These are phyloP conservation scores for Drosophila novamexicana DNA, from an alignment of 1,140 invertebrate species.

Conservation along the genomic window DNA sequence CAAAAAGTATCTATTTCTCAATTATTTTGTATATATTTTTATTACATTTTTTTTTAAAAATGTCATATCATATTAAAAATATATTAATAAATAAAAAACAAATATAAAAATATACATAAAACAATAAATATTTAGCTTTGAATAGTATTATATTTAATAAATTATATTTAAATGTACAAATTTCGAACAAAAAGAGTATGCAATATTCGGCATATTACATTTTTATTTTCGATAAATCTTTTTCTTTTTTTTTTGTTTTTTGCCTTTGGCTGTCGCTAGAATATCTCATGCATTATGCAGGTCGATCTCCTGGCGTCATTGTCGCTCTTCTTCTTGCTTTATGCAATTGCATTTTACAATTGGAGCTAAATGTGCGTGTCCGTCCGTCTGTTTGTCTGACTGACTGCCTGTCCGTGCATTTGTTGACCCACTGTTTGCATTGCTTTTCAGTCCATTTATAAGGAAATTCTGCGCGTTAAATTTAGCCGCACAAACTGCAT, in stretches of 20 bases:
- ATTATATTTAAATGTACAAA: background rate
- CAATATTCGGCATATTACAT: background rate
- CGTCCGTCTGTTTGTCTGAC: slow-evolving; percentile 43
- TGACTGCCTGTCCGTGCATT: slow-evolving; percentile 43
- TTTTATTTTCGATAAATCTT: background rate
- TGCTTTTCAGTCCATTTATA: slow-evolving; percentile 48
- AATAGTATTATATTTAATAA: background rate
- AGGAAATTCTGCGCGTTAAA: slow-evolving; percentile 57
- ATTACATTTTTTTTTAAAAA: background rate
- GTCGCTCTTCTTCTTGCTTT: slow-evolving; percentile 16
- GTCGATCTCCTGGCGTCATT: slow-evolving; percentile 58
- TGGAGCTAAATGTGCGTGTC: slow-evolving; percentile 33
- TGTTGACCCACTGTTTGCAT: slow-evolving; percentile 52
- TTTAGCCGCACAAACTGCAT: slow-evolving; percentile 63
- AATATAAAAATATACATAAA: background rate
- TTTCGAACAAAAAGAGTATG: slow-evolving; percentile 4
- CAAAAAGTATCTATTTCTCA: no score
- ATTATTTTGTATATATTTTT: no score
- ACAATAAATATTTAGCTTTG: no score
- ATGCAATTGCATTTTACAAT: slow-evolving; percentile 52
- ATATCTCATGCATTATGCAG: slow-evolving; percentile 39
- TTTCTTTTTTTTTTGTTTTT: background rate
- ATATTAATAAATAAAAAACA: background rate
- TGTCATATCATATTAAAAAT: background rate
- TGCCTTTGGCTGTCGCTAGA: slow-evolving; percentile 7